Base-by-base conservation (phyloP, 2,888 invertebrate genomes). In the Emesis furor region DNA sequence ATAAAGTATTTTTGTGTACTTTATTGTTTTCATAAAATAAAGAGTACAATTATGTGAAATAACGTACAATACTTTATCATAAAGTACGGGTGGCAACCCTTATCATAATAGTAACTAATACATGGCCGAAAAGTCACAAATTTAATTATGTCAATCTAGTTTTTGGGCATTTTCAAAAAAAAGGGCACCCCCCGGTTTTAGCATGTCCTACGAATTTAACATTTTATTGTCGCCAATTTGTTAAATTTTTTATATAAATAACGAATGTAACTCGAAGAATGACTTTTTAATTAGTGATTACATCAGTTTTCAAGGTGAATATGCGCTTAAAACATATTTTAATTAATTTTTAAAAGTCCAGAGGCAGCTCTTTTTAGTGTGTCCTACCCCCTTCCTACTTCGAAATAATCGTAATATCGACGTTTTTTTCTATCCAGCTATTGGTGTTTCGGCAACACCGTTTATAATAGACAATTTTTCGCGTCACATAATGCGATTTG, bases 141-240 rank as follows among this genome's bases (percentile, higher is more conserved):
- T n/a, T n/a, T n/a, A n/a, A n/a, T n/a, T n/a, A n/a, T n/a, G n/a
- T n/a, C n/a, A n/a, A n/a, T n/a, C n/a, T n/a, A n/a, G n/a, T n/a
- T n/a, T n/a, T n/a, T 37, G 37, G 37, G 37, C 6, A 37, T 37
- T 37, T 37, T 24, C 24, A 5, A 3, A 51, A 51, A 51, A 51
- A 51, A 51, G 10, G 14, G 51, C 10, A 14, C 51, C 10, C 14
- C 8, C 10, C 46, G 46, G 46, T 51, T 51, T 51, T 51, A 51
- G 46, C 46, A 51, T 51, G 46, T 51, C 46, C 46, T 51, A 51
- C 46, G 46, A 51, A 51, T 51, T 51, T 51, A 8, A 51, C 46
- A 51, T 51, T 51, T 51, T 51, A 14, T 51, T 51, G 46, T 51
- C 46, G 10, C 14, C 46, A 51, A 51, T 51, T 51, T 51, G 10